phyloP scores from a whole-genome alignment of 2,113 vertebrate species.

The Xiphias gladius region DNA sequence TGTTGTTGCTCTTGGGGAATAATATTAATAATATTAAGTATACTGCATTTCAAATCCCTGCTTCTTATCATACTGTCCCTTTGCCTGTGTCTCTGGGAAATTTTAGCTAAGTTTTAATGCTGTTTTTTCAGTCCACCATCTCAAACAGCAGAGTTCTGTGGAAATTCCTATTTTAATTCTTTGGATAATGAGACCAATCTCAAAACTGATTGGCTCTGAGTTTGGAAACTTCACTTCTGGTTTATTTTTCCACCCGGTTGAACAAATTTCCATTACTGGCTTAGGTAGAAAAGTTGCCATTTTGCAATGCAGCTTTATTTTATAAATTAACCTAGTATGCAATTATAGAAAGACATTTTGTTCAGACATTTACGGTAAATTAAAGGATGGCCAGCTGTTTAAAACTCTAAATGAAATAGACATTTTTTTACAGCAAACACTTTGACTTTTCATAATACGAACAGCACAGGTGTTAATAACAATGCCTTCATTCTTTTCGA shows the following conservation, averaged over 20 bases:
- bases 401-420: neutral
- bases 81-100: conserved; percentile 7
- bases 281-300: neutral
- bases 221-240: conserved; percentile 12
- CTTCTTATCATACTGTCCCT: neutral
- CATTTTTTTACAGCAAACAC: neutral
- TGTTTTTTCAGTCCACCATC: neutral
- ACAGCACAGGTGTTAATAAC: neutral
- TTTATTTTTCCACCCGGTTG: conserved; percentile 8
- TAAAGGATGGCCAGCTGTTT: too few relatives aligned
- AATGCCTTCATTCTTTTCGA: neutral
- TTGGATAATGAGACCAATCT: conserved; percentile 23
- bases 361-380: neutral
- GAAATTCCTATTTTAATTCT: conserved; percentile 27
- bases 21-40: neutral
- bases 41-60: neutral
- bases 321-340: neutral
- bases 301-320: neutral
- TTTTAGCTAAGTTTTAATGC: neutral
- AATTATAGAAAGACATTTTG: neutral
- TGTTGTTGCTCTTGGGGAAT: neutral
- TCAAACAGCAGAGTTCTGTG: neutral
- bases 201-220: conserved; percentile 14
- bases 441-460: neutral
- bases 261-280: neutral